Conservation (phyloP, 2,113 vertebrate species). For the Accipiter cooperii region DNA sequence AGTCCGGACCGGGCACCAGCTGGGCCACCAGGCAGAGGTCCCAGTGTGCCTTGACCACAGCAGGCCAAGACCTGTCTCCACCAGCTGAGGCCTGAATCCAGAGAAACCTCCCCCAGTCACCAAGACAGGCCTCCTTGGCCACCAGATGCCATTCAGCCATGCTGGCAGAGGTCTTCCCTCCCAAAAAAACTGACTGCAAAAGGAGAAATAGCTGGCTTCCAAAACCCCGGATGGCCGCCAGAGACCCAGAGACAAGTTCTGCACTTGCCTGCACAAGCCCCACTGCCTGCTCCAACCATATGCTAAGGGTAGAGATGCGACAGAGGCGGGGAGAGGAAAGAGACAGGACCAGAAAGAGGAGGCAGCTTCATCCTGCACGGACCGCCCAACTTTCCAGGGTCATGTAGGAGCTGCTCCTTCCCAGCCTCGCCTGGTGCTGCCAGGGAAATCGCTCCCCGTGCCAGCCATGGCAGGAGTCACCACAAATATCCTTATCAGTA, state of each 20-base stretch:
- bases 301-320: not conserved
- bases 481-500: not conserved
- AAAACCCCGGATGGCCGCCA: not conserved
- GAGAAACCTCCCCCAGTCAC: not conserved
- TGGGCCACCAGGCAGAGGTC: not conserved
- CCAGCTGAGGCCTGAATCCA: not conserved
- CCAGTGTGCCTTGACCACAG: not conserved
- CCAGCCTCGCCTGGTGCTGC: not conserved
- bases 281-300: not conserved
- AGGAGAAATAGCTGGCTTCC: not conserved
- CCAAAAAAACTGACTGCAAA: fast-evolving
- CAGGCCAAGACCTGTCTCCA: not conserved
- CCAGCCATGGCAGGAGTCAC: not conserved
- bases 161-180: not conserved
- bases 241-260: not conserved
- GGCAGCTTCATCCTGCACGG: not conserved
- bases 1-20: not conserved
- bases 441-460: not conserved
- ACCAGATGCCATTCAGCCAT: not conserved
- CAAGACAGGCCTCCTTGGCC: not conserved
- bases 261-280: not conserved
- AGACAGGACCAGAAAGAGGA: not conserved
- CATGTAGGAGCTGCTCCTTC: not conserved
- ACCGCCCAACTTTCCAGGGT: not conserved
- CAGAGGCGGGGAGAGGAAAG: not conserved